Base-by-base conservation (phyloP, 2,113 vertebrate species). In the Zapus hudsonius region DNA sequence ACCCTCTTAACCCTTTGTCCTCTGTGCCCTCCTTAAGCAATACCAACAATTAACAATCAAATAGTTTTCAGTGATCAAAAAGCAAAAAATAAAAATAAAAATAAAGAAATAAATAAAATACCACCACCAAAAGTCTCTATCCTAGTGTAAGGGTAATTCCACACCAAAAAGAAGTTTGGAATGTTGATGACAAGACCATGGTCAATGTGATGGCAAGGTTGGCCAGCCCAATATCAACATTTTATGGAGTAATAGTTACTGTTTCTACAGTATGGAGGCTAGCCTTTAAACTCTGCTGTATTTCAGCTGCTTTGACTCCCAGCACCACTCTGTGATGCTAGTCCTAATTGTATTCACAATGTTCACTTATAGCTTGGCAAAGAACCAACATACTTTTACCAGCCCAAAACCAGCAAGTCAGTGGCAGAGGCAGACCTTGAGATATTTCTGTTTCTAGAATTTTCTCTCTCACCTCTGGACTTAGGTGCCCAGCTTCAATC, bases 11-110 rank as follows among this genome's bases (percentile, higher is more conserved):
- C n/a, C n/a, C n/a, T n/a, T n/a, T n/a, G n/a, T n/a, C n/a, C n/a
- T n/a, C n/a, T n/a, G n/a, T n/a, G n/a, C n/a, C n/a, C n/a, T n/a
- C n/a, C n/a, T n/a, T n/a, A n/a, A n/a, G n/a, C n/a, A n/a, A n/a
- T n/a, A n/a, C n/a, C n/a, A n/a, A n/a, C n/a, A 92, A 94, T 70
- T 63, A 38, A 66, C 72, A 87, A 44, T 61, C n/a, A 80, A 87
- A 63, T 82, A 11, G 42, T 88, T 92, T 82, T 38, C 44, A 73
- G 13, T 47, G 55, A 74, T 87, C n/a, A 59, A 61, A 59, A 88
- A 52, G 20, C n/a, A 72, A 72, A 67, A 73, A 9, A 31, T 7
- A 83, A 72, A n/a, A 52, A 55, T 33, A n/a, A n/a, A n/a, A 52
- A 52, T 52, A 52, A 52, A 52, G 16, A 15, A 52, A 52, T 52